A percentile compares a stretch with the other conserved stretches of the same genome.
phyloP scores from a whole-genome alignment of 2,797 vertebrate species.

The Lycodopsis pacificus region DNA sequence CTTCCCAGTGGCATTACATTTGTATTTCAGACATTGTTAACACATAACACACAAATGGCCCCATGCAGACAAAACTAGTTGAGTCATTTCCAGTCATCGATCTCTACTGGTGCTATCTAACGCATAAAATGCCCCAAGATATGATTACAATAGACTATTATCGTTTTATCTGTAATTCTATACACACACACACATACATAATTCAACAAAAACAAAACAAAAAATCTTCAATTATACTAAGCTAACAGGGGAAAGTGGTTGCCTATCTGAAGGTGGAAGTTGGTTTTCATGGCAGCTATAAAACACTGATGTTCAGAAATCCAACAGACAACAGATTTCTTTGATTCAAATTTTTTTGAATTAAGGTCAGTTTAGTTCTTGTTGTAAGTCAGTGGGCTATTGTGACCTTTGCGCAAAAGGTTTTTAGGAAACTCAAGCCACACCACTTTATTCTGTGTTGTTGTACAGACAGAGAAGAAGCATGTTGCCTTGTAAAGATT shows the following conservation, averaged over 20 bases:
- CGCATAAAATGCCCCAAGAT: neutral
- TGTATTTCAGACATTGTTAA: neutral
- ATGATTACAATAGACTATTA: neutral
- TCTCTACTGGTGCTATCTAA: neutral
- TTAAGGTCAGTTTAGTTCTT: slow-evolving; percentile 18
- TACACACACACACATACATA: neutral
- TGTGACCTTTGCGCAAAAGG: slow-evolving; percentile 50
- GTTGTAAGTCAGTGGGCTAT: slow-evolving; percentile 23
- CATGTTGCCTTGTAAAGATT: slow-evolving; percentile 69
- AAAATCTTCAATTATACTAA: neutral
- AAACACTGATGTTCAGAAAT: neutral
- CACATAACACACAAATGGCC: neutral
- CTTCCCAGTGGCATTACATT: neutral
- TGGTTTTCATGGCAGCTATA: neutral
- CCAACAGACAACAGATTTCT: neutral
- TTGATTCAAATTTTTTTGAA: neutral
- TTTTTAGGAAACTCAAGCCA: slow-evolving; percentile 59
- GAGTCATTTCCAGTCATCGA: neutral
- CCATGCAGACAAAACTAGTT: neutral
- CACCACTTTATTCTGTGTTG: slow-evolving; percentile 61
- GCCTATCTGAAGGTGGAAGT: neutral
- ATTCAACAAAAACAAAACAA: neutral
- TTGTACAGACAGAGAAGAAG: slow-evolving; percentile 60
- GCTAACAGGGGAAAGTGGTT: slow-evolving; percentile 4
- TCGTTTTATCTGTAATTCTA: neutral